Conservation (phyloP, 2,888 invertebrate genomes). For the Macrophya annulata region DNA sequence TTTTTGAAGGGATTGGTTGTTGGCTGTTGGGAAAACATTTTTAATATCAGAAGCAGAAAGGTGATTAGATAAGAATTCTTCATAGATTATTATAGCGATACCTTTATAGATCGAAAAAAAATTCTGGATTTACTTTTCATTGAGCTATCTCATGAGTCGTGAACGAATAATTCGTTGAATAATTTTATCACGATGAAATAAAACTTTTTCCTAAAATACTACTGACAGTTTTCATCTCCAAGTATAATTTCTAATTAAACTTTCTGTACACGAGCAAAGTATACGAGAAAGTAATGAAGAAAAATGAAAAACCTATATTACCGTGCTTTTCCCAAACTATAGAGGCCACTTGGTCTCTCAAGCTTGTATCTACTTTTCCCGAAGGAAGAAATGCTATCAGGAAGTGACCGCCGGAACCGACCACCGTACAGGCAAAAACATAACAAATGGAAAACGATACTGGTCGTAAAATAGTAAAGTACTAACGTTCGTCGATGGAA, state of each 20-base stretch:
- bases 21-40: background rate
- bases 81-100: background rate
- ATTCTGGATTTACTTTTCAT: too few relatives aligned
- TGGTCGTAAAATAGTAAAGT: slow-evolving; percentile 39
- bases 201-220: background rate
- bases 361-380: background rate
- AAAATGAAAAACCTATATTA: background rate
- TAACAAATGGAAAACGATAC: slow-evolving; percentile 44
- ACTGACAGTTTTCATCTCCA: background rate
- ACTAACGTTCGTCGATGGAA: slow-evolving; percentile 38
- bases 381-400: slow-evolving; percentile 1
- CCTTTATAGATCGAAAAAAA: too few relatives aligned
- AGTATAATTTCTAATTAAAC: background rate
- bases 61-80: background rate
- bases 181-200: background rate
- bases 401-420: slow-evolving; percentile 24
- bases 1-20: background rate
- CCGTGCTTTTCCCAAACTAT: background rate
- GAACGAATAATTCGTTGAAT: background rate
- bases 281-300: background rate
- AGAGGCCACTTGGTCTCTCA: background rate
- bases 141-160: too few relatives aligned
- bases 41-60: background rate
- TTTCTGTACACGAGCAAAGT: background rate
- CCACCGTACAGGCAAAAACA: background rate